These are phyloP conservation scores for Pristionchus exspectatus DNA, from an alignment of 2,888 invertebrate species.

Conservation along the genomic window DNA sequence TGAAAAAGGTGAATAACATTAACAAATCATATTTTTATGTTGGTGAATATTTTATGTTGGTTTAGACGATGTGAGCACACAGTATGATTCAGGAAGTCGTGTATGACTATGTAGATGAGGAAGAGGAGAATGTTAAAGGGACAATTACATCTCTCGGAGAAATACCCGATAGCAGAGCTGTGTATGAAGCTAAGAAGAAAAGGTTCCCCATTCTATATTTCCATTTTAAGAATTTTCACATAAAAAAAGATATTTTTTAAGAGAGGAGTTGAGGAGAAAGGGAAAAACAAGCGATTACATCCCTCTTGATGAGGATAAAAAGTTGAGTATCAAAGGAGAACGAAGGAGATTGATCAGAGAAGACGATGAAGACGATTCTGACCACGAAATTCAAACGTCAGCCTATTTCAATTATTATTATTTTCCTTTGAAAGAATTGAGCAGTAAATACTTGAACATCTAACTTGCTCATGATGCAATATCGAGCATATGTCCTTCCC, in stretches of 20 bases:
- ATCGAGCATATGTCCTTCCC: too few relatives aligned
- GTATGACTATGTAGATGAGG: background rate
- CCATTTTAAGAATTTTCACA: too few relatives aligned
- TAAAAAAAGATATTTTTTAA: background rate
- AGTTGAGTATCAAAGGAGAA: constrained; percentile 76
- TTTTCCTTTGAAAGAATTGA: too few relatives aligned
- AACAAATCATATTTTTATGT: background rate
- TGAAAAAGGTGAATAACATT: background rate
- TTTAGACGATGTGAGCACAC: background rate
- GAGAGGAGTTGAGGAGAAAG: constrained; percentile 91
- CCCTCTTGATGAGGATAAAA: constrained; percentile 81
- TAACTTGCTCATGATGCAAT: too few relatives aligned
- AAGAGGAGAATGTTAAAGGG: constrained; percentile 28
- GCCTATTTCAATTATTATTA: constrained; percentile 55
- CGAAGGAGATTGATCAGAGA: constrained; percentile 80
- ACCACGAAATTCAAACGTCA: constrained; percentile 59
- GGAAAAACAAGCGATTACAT: constrained; percentile 80
- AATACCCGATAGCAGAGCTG: constrained; percentile 97
- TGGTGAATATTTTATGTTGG: background rate
- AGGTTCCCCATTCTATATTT: constrained; percentile 80
- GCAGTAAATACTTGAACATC: constrained; percentile 65
- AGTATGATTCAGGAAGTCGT: constrained; percentile 15
- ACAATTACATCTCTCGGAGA: constrained; percentile 54
- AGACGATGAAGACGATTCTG: constrained; percentile 69
- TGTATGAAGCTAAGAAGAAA: constrained; percentile 95